phyloP scores from a whole-genome alignment of 1,140 invertebrate genomes.

The Propsilocerus akamusi region DNA sequence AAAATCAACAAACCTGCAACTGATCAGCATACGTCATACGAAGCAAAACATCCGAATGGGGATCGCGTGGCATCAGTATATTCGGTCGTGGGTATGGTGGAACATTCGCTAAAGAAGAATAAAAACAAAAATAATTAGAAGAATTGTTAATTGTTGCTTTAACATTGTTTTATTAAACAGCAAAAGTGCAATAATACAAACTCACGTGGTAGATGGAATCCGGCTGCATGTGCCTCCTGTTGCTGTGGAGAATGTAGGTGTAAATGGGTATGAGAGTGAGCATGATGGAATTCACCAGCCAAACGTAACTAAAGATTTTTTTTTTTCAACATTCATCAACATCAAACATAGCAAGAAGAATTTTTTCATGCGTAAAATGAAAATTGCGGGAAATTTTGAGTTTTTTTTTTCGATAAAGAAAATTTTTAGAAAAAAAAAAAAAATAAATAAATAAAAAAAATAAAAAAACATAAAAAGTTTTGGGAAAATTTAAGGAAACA shows the following conservation, averaged over 20 bases:
- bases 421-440: neutral
- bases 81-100: conserved; percentile 25
- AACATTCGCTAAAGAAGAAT: conserved; percentile 19
- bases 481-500: neutral
- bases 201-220: conserved; percentile 28
- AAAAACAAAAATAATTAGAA: neutral
- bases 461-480: neutral
- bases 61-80: conserved; percentile 25
- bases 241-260: conserved; percentile 73
- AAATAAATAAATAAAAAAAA: neutral
- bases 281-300: conserved; percentile 29
- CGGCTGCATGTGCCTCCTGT: conserved; percentile 43
- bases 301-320: conserved; percentile 24
- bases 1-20: conserved; percentile 15
- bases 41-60: conserved; percentile 23
- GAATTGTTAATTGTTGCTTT: too few relatives aligned
- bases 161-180: too few relatives aligned
- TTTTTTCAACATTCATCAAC: neutral
- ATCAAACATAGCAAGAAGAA: conserved; percentile 16
- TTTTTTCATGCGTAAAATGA: conserved; percentile 6
- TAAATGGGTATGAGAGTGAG: conserved; percentile 80
- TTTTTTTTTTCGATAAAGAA: neutral
- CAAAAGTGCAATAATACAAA: conserved; percentile 18
- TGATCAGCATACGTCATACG: conserved; percentile 25
- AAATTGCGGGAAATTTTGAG: neutral